These are phyloP conservation scores for Anaspis maculata DNA, from an alignment of 2,888 invertebrate species.

Conservation along the genomic window DNA sequence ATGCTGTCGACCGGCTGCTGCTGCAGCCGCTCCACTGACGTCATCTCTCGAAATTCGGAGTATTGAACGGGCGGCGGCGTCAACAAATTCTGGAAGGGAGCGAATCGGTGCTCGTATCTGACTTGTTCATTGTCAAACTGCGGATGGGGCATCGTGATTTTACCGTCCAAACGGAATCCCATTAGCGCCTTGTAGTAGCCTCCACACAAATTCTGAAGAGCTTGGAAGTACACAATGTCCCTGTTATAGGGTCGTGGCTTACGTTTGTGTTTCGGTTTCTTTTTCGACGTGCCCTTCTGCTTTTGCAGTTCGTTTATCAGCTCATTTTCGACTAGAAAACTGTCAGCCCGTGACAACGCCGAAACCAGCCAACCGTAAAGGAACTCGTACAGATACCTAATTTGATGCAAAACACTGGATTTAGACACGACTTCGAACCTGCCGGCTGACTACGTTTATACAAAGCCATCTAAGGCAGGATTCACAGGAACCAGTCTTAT, in stretches of 20 bases:
- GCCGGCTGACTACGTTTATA: no score
- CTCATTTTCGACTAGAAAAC: constrained; percentile 64
- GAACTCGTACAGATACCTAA: constrained; percentile 86
- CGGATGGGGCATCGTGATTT: constrained; percentile 73
- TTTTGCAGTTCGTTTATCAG: constrained; percentile 42
- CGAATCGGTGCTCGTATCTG: constrained; percentile 89
- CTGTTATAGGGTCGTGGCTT: constrained; percentile 63
- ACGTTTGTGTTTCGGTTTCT: constrained; percentile 54
- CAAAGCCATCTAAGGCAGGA: no score
- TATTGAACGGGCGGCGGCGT: constrained; percentile 91
- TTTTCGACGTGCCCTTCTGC: constrained; percentile 51
- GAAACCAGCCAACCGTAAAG: constrained; percentile 91
- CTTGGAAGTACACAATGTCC: constrained; percentile 84
- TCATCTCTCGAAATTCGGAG: constrained; percentile 80
- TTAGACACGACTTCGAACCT: no score
- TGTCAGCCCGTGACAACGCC: constrained; percentile 82
- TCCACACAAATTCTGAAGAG: constrained; percentile 88
- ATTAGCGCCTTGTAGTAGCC: constrained; percentile 94
- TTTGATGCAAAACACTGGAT: no score
- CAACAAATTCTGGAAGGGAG: constrained; percentile 76
- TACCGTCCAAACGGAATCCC: constrained; percentile 81
- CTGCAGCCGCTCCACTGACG: constrained; percentile 53
- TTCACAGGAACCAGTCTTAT: no score
- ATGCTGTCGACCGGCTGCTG: constrained; percentile 46
- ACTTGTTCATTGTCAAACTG: constrained; percentile 92